A percentile compares a stretch with the other conserved stretches of the same genome.
phyloP scores from a whole-genome alignment of 2,113 vertebrate species.

The Pollimyrus isidori region DNA sequence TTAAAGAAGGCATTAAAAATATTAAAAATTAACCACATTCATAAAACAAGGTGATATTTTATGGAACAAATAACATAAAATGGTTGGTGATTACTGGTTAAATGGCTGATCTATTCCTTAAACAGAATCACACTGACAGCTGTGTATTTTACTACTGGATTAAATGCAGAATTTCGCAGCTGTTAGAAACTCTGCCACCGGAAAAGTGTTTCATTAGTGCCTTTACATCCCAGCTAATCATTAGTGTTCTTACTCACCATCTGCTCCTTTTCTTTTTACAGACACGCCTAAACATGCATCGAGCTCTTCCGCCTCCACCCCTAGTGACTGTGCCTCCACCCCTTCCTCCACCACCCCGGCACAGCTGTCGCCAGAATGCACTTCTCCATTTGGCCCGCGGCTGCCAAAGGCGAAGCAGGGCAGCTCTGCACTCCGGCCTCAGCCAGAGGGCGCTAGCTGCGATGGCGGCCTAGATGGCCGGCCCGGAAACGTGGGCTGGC shows the following conservation, averaged over 20 bases:
- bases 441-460: conserved; percentile 77
- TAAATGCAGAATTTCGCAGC: not conserved
- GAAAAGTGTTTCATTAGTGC: not conserved
- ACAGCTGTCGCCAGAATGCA: conserved; percentile 56
- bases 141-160: not conserved
- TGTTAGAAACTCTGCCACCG: not conserved
- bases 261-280: conserved; percentile 37
- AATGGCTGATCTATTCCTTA: not conserved
- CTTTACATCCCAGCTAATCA: not conserved
- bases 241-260: not conserved
- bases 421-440: conserved; percentile 62
- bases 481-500: conserved; percentile 42
- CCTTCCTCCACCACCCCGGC: conserved; percentile 61
- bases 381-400: conserved; percentile 54
- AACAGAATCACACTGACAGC: not conserved
- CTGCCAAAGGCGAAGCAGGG: conserved; percentile 45
- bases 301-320: conserved; percentile 56
- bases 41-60: not conserved
- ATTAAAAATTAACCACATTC: not conserved
- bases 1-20: not conserved
- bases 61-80: not conserved
- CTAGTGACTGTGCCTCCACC: conserved; percentile 60
- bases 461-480: conserved; percentile 53
- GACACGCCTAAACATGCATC: conserved; percentile 62
- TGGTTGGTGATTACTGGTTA: not conserved